A percentile compares a stretch with the other conserved stretches of the same genome.
These are phyloP conservation scores for Phenacoccus solenopsis DNA, from an alignment of 1,140 invertebrate genomes.

Conservation along the genomic window DNA sequence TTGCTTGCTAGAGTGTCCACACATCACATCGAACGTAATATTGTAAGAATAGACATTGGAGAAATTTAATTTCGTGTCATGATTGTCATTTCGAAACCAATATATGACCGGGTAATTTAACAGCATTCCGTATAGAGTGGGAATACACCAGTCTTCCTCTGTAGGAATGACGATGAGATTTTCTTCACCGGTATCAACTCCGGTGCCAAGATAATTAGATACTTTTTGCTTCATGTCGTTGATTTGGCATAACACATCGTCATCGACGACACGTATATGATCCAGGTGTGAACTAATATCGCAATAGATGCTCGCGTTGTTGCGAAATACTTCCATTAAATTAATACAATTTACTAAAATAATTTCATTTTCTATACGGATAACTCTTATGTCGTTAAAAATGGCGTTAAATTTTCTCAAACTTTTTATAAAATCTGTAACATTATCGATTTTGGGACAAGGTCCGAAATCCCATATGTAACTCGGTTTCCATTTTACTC, in stretches of 20 bases:
- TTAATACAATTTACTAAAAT: conserved; percentile 9
- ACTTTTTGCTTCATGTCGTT: conserved; percentile 11
- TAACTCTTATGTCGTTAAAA: conserved; percentile 8
- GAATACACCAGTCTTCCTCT: conserved; percentile 21
- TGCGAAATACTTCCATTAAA: background rate
- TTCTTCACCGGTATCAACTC: no score
- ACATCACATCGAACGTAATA: background rate
- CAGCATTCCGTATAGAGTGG: conserved; percentile 23
- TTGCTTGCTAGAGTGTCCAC: background rate
- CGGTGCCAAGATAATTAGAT: background rate
- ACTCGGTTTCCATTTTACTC: conserved; percentile 24
- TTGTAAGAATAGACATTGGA: conserved; percentile 4
- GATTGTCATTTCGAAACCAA: conserved; percentile 20
- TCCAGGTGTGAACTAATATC: conserved; percentile 15
- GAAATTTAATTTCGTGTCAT: background rate
- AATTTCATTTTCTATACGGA: conserved; percentile 21
- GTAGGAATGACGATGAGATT: background rate
- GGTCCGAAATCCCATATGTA: conserved; percentile 27
- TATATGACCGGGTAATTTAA: conserved; percentile 26
- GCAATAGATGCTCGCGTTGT: background rate
- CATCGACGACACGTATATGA: background rate
- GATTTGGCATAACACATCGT: background rate
- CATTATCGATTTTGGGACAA: background rate
- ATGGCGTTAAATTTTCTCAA: conserved; percentile 20
- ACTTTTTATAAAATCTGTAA: conserved; percentile 13